phyloP scores from a whole-genome alignment of 64 coral and sea anemone species.

The Platygyra sinensis region DNA sequence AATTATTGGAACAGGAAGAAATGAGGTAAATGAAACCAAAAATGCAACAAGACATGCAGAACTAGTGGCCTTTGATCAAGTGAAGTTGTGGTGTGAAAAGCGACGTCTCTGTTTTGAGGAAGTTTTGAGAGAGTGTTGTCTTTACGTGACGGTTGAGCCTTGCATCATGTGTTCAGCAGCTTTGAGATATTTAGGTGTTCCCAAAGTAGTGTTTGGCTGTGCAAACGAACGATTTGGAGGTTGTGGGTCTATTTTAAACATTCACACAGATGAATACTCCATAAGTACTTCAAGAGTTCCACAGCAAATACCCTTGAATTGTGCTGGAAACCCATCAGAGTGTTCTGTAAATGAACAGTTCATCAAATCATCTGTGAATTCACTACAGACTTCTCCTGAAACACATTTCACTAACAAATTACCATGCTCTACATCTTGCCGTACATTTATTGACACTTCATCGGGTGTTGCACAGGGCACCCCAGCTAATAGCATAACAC shows the following conservation, averaged over 20 bases:
- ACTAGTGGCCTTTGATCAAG: constrained; percentile 85
- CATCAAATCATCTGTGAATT: background rate
- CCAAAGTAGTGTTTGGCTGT: constrained; percentile 90
- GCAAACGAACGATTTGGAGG: constrained; percentile 97
- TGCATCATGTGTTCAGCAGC: constrained; percentile 98
- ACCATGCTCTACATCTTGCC: background rate
- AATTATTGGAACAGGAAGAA: constrained; percentile 84
- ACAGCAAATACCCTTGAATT: background rate
- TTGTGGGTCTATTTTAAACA: constrained; percentile 90
- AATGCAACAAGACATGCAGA: constrained; percentile 97
- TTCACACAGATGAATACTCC: constrained; percentile 74
- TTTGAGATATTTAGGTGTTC: constrained; percentile 60
- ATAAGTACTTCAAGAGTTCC: background rate
- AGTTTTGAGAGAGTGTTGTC: constrained; percentile 57
- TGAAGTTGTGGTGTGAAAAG: constrained; percentile 65
- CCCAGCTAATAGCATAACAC: background rate
- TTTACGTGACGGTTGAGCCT: constrained; percentile 95
- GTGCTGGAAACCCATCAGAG: background rate
- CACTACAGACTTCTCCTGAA: background rate
- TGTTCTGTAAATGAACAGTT: background rate
- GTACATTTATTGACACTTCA: background rate
- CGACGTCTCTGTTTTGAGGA: constrained; percentile 43
- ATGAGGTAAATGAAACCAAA: constrained; percentile 95
- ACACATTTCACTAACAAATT: background rate
- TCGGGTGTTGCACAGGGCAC: background rate